These are phyloP conservation scores for Hapalemur alaotrensis DNA, from an alignment of 2,797 vertebrate genomes.

Conservation along the genomic window DNA sequence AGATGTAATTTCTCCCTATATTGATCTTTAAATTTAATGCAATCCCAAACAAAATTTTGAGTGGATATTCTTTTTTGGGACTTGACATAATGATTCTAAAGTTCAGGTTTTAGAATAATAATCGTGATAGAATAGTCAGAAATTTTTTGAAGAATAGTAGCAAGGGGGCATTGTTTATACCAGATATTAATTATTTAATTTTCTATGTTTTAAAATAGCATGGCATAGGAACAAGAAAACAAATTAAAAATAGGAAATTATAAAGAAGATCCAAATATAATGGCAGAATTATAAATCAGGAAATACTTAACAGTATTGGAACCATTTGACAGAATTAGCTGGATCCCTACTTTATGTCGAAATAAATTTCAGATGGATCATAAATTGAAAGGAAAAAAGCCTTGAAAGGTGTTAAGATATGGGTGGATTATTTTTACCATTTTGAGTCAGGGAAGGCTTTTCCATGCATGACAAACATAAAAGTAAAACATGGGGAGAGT, in stretches of 20 bases:
- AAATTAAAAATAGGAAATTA: not conserved
- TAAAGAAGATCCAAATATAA: conserved; percentile 1
- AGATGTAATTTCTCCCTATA: not conserved
- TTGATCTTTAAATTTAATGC: not conserved
- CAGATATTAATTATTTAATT: conserved; percentile 1
- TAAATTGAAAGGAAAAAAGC: not conserved
- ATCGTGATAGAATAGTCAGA: not conserved
- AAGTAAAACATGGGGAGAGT: conserved; percentile 16
- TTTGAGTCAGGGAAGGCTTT: not conserved
- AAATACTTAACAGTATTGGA: not conserved
- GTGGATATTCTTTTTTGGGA: not conserved
- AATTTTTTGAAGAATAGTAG: not conserved
- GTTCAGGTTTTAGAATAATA: not conserved
- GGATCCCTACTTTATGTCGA: not conserved
- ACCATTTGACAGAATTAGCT: not conserved
- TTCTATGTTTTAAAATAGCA: conserved; percentile 12
- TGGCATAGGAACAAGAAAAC: not conserved
- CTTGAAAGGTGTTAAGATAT: not conserved
- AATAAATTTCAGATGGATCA: conserved; percentile 3
- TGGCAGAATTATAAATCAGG: not conserved
- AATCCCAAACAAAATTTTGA: not conserved
- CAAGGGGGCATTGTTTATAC: not conserved
- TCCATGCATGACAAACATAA: not conserved
- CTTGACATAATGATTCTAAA: not conserved
- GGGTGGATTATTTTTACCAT: not conserved